Percentiles rank a stretch among this genome's conserved stretches.
Evolutionary conservation across 2,888 invertebrate genomes (phyloP).

Genomic region (Andrena praecox): DNA sequence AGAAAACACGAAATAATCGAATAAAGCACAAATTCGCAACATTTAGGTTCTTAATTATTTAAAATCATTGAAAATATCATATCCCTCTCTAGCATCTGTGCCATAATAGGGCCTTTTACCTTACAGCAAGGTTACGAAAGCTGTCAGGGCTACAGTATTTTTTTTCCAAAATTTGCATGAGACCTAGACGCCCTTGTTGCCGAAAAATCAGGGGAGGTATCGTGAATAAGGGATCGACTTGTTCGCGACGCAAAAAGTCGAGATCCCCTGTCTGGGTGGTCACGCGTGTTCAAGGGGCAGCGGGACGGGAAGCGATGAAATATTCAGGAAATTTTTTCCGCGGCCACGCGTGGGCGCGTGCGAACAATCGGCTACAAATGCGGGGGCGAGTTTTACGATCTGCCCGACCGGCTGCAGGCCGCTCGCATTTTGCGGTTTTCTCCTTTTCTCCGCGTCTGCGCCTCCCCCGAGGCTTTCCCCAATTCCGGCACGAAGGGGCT

Average conservation of each 20-base stretch:
- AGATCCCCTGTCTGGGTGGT: slow-evolving; percentile 2
- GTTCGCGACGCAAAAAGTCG: slow-evolving; percentile 8
- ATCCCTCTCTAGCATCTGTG: too few species aligned
- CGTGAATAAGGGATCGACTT: slow-evolving; percentile 48
- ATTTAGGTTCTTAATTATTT: too few species aligned
- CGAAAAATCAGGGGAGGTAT: slow-evolving; percentile 8
- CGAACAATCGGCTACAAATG: slow-evolving; percentile 55
- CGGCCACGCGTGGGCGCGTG: slow-evolving; percentile 7
- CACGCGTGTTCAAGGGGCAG: background rate
- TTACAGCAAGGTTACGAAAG: background rate
- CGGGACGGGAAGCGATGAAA: slow-evolving; percentile 50
- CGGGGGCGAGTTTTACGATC: slow-evolving; percentile 51
- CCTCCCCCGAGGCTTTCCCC: slow-evolving; percentile 18
- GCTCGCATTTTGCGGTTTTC: slow-evolving; percentile 16
- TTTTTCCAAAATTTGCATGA: slow-evolving; percentile 40
- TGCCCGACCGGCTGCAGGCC: slow-evolving; percentile 20
- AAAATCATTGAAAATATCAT: too few species aligned
- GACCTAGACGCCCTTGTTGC: background rate
- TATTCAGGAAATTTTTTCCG: slow-evolving; percentile 58
- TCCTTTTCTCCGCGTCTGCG: slow-evolving; percentile 40
- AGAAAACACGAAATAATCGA: too few species aligned
- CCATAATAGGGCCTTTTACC: too few species aligned
- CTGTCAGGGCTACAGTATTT: background rate
- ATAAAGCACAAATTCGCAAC: too few species aligned
- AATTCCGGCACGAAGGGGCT: slow-evolving; percentile 25